Conservation (phyloP, 2,113 vertebrate species). For the Solea senegalensis region DNA sequence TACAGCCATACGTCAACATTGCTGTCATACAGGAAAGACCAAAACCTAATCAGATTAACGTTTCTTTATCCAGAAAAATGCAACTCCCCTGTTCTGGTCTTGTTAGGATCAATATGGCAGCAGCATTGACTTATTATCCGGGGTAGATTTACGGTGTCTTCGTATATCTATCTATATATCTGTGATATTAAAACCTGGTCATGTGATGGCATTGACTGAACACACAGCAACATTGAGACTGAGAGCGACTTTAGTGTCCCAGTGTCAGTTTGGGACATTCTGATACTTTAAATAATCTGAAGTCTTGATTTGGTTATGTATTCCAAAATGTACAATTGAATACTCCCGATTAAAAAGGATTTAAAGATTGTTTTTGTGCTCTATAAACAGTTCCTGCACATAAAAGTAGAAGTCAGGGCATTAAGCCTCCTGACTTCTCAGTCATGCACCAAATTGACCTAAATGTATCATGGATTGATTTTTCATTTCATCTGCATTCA, state of each 20-base stretch:
- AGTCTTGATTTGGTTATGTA: too few relatives aligned
- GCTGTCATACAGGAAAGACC: not conserved
- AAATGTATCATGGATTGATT: too few relatives aligned
- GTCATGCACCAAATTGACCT: too few relatives aligned
- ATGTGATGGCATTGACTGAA: conserved; percentile 7
- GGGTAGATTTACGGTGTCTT: not conserved
- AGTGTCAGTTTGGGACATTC: too few relatives aligned
- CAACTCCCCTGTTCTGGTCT: not conserved
- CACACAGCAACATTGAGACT: not conserved
- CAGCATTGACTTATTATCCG: not conserved
- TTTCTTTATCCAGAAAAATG: not conserved
- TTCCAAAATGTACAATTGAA: too few relatives aligned
- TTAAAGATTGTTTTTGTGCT: too few relatives aligned
- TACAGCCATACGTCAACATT: not conserved
- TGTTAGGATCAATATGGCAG: not conserved
- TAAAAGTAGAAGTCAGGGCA: too few relatives aligned
- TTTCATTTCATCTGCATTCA: too few relatives aligned
- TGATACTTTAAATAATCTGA: too few relatives aligned
- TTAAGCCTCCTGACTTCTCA: too few relatives aligned
- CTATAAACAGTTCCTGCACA: too few relatives aligned
- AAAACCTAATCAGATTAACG: not conserved
- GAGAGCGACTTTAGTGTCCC: not conserved
- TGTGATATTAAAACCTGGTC: not conserved
- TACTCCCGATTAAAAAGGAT: too few relatives aligned
- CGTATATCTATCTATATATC: not conserved